A percentile compares a stretch with the other conserved stretches of the same genome.
Conservation (phyloP, 2,888 invertebrate species). For the Synanthedon formicaeformis region DNA sequence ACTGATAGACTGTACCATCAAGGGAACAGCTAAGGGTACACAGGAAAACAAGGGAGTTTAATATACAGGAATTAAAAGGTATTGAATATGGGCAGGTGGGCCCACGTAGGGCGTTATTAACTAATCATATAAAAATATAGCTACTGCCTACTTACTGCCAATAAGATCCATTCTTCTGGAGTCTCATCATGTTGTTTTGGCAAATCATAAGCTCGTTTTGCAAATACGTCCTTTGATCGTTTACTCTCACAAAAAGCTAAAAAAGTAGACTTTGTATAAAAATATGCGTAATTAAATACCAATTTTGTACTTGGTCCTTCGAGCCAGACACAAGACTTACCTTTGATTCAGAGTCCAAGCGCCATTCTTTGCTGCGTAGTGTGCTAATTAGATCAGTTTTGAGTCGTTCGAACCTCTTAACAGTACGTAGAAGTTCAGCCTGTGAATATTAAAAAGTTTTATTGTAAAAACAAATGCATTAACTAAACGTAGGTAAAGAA, state of each 20-base stretch:
- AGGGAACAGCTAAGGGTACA: no score
- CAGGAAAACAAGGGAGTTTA: no score
- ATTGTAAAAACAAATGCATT: no score
- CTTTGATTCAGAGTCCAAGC: slow-evolving; percentile 65
- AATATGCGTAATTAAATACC: neutral
- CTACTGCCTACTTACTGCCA: slow-evolving; percentile 51
- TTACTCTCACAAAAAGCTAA: slow-evolving; percentile 56
- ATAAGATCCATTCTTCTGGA: slow-evolving; percentile 50
- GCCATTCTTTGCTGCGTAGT: slow-evolving; percentile 63
- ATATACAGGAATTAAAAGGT: no score
- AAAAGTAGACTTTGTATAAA: slow-evolving; percentile 5
- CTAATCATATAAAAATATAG: no score
- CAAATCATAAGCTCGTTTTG: slow-evolving; percentile 64
- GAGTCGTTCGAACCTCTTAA: slow-evolving; percentile 60
- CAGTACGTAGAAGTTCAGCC: slow-evolving; percentile 59
- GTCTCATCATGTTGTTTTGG: slow-evolving; percentile 56
- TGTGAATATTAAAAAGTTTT: slow-evolving; percentile 14
- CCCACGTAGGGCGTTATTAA: no score
- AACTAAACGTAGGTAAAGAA: neutral
- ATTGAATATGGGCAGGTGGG: no score
- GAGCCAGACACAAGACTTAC: slow-evolving; percentile 17
- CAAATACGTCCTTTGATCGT: slow-evolving; percentile 60
- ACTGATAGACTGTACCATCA: no score
- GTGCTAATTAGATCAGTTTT: slow-evolving; percentile 64
- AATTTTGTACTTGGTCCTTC: neutral